These are phyloP conservation scores for Tyrannus savana DNA, from an alignment of 2,113 vertebrate genomes.

Conservation along the genomic window DNA sequence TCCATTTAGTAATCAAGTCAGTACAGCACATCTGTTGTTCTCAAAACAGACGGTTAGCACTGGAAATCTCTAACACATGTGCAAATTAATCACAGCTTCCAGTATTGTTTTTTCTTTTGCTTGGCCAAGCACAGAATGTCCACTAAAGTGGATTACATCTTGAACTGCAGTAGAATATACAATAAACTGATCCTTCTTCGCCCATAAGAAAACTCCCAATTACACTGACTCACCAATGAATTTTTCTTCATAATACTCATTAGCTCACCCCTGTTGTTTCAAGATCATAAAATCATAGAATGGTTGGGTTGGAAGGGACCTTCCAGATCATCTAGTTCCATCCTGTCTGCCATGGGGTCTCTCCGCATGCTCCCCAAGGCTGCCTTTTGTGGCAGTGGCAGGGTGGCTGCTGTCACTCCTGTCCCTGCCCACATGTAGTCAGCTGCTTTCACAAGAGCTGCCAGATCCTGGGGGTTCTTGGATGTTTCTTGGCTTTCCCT, in stretches of 20 bases:
- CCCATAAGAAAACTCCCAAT: not conserved
- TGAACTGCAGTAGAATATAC: not conserved
- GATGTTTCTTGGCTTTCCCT: not conserved
- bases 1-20: not conserved
- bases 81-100: not conserved
- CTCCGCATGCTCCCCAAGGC: fast-evolving
- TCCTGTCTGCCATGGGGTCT: not conserved
- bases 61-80: not conserved
- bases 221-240: not conserved
- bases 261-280: not conserved
- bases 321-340: not conserved
- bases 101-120: not conserved
- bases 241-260: not conserved
- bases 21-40: not conserved
- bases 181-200: not conserved
- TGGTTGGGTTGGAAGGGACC: not conserved
- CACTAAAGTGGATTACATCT: not conserved
- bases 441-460: not conserved
- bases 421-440: too few species aligned
- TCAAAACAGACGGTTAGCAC: not conserved
- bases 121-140: not conserved
- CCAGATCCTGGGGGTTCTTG: not conserved
- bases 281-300: not conserved
- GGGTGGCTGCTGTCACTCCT: not conserved
- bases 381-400: not conserved